Evolutionary conservation across 2,888 invertebrate species (phyloP), one percentile per base, ranked within the genome.

Genomic region (Caenorhabditis doughertyi): DNA sequence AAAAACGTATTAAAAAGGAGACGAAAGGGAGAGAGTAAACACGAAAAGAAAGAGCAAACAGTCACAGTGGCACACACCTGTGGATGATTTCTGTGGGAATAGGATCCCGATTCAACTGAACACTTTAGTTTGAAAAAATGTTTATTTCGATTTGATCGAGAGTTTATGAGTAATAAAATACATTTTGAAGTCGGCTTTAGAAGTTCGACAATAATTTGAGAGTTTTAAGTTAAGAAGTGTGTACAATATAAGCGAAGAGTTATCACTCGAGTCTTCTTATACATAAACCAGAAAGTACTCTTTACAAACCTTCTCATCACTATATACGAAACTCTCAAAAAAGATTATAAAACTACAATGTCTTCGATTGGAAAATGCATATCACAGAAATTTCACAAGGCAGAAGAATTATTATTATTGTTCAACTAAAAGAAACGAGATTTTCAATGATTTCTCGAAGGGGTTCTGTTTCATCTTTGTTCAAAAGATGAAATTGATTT

Each of bases 401-500:
- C 0, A 18, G 3, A 47, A 16, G 16, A 2, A 39, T 39, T 39
- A 47, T 18, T 4, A 3, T 3, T 18, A 35, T 35, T 35, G 1
- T 53, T 74, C 16, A 76, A 23, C 76, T 76, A 32, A 60, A 58
- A 5, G 71, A 72, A 4, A 80, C 64, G 7, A 82, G 71, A 29
- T 76, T 72, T 53, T 79, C 72, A 25, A 86, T 85, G 18, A 85
- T 77, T 18, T 62, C 76, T 29, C 58, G 51, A 16, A 86, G 68
- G n/a, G 86, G 86, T 13, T 71, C 71, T 39, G 80, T 79, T 42
- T 87, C 84, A 7, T 65, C 67, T 5, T 79, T 72, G 23, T 79
- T 67, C 55, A 87, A 68, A 23, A 87, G 67, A 32, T 70, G 47
- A 65, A 87, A 87, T 51, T 87, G 83, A 74, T 76, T 74, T 16